phyloP scores from a whole-genome alignment of 2,797 vertebrate genomes.

The Ambastaia sidthimunki region DNA sequence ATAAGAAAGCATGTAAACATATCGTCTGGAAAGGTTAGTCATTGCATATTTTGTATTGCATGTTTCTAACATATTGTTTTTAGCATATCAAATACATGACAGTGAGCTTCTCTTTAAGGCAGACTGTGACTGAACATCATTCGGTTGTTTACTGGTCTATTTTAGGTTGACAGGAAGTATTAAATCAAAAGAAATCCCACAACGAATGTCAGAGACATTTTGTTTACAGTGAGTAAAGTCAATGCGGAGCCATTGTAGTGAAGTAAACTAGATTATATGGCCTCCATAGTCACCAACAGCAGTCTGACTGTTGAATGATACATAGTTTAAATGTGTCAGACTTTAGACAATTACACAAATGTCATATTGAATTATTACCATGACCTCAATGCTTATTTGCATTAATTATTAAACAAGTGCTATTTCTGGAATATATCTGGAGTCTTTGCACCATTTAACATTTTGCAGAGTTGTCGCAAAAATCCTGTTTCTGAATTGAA shows the following conservation, averaged over 20 bases:
- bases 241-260: too few species aligned
- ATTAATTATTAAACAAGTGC: conserved; percentile 34
- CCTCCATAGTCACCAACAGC: neutral
- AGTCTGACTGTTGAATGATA: neutral
- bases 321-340: neutral
- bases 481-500: neutral
- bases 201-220: neutral
- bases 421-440: conserved; percentile 24
- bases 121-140: neutral
- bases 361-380: neutral
- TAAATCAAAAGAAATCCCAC: conserved; percentile 29
- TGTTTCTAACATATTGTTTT: neutral
- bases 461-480: conserved; percentile 12
- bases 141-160: conserved; percentile 24
- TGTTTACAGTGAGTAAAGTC: neutral
- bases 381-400: conserved; percentile 8
- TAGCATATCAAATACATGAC: neutral
- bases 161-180: conserved; percentile 4
- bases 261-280: neutral
- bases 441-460: conserved; percentile 7
- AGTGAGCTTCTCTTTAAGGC: neutral
- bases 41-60: neutral
- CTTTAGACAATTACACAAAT: neutral
- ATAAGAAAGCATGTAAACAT: neutral
- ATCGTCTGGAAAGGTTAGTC: neutral